A percentile compares a stretch with the other conserved stretches of the same genome.
Conservation (phyloP, 1,140 invertebrate species). For the Alviniconcha marisindica region DNA sequence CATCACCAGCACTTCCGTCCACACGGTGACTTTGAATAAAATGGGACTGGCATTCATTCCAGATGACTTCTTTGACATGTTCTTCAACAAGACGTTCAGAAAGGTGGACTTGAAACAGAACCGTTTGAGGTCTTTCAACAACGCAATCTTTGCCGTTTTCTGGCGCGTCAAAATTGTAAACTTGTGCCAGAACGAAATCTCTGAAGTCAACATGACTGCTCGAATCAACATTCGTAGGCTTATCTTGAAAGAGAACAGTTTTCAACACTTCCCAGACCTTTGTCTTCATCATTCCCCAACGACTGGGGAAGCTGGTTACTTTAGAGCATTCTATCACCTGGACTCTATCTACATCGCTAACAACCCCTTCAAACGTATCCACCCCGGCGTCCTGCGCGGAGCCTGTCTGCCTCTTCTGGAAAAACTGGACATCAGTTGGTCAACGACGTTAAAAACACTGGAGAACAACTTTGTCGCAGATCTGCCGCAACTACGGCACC, state of each 20-base stretch:
- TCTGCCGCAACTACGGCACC: neutral
- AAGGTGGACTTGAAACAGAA: constrained; percentile 16
- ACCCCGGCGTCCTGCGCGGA: neutral
- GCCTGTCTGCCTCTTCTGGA: neutral
- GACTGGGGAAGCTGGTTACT: neutral
- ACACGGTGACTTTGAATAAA: neutral
- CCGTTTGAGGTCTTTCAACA: constrained; percentile 11
- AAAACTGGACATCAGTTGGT: constrained; percentile 30
- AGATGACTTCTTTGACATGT: constrained; percentile 27
- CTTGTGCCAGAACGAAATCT: constrained; percentile 2
- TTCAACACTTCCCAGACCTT: constrained; percentile 14
- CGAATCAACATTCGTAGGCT: constrained; percentile 7
- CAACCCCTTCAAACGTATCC: constrained; percentile 9
- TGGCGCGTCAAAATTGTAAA: neutral
- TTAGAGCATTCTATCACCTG: constrained; percentile 19
- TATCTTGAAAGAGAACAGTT: neutral
- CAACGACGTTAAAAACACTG: neutral
- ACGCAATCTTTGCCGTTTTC: neutral
- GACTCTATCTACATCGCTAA: neutral
- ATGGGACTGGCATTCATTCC: constrained; percentile 13
- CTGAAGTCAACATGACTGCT: neutral
- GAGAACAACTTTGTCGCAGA: constrained; percentile 31
- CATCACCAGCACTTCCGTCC: neutral
- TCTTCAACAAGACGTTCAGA: neutral
- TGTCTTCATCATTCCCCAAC: neutral